A percentile compares a stretch with the other conserved stretches of the same genome.
phyloP scores from a whole-genome alignment of 2,113 vertebrate species.

The Cairina moschata region DNA sequence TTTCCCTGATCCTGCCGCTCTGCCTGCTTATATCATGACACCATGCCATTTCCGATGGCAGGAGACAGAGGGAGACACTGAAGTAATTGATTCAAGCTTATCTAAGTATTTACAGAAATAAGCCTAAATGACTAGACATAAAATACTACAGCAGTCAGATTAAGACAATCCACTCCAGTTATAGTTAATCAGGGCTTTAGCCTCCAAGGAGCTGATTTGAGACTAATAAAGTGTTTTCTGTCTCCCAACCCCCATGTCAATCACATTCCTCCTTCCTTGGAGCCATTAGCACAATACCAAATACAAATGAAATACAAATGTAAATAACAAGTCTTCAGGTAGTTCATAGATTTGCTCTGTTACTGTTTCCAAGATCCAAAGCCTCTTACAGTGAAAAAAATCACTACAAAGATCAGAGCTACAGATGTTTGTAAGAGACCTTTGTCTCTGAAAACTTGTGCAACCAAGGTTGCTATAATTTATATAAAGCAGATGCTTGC shows the following conservation, averaged over 20 bases:
- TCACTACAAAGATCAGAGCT: neutral
- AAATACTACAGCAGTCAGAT: slow-evolving; percentile 51
- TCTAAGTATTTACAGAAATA: slow-evolving; percentile 63
- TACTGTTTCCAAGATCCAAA: neutral
- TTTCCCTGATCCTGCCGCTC: neutral
- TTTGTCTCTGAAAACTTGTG: slow-evolving; percentile 25
- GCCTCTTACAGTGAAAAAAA: neutral
- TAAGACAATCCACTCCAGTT: slow-evolving; percentile 57
- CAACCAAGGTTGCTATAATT: slow-evolving; percentile 35
- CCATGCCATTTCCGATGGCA: neutral
- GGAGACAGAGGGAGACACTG: slow-evolving; percentile 3
- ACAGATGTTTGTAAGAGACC: slow-evolving; percentile 15
- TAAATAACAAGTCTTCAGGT: neutral
- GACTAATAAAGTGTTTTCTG: slow-evolving; percentile 8
- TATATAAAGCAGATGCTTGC: slow-evolving; percentile 59
- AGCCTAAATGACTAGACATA: slow-evolving; percentile 40
- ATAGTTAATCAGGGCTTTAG: slow-evolving; percentile 58
- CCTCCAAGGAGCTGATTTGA: slow-evolving; percentile 42
- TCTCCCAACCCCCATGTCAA: neutral
- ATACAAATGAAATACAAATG: neutral
- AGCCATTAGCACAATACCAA: neutral
- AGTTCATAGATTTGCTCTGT: neutral
- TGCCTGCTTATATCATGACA: neutral
- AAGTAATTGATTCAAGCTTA: slow-evolving; percentile 47
- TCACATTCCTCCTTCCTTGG: neutral